These are phyloP conservation scores for Galerucella pusilla DNA, from an alignment of 2,888 invertebrate genomes.

Conservation along the genomic window DNA sequence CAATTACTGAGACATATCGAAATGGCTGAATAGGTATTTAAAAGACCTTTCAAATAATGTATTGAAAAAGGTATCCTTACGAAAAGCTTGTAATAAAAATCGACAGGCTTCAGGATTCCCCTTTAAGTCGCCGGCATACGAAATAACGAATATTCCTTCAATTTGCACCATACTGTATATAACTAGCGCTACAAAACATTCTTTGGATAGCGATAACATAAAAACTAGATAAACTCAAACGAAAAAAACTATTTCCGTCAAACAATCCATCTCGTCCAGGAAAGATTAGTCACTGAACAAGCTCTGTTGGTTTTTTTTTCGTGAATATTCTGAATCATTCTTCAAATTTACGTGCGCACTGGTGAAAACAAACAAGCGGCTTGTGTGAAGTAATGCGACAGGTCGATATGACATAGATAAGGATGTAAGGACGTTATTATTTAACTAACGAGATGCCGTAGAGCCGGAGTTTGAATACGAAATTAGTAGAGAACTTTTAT, in stretches of 20 bases:
- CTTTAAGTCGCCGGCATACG: too few species aligned
- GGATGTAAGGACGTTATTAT: conserved; percentile 42
- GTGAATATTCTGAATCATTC: conserved; percentile 55
- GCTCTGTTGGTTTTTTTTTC: conserved; percentile 39
- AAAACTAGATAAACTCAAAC: conserved; percentile 15
- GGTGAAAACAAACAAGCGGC: conserved; percentile 51
- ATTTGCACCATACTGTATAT: not conserved
- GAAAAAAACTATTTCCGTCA: conserved; percentile 31
- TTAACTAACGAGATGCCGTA: conserved; percentile 51
- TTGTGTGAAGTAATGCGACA: conserved; percentile 51
- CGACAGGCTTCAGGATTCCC: too few species aligned
- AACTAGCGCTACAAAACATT: conserved; percentile 10
- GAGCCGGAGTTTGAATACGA: conserved; percentile 50
- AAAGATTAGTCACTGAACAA: conserved; percentile 35
- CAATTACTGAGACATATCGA: too few species aligned
- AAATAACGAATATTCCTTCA: too few species aligned
- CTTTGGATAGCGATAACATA: conserved; percentile 20
- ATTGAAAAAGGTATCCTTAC: too few species aligned
- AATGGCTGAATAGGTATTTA: too few species aligned
- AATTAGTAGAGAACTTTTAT: conserved; percentile 37
- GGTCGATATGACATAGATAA: conserved; percentile 50
- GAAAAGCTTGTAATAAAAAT: too few species aligned
- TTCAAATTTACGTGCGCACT: conserved; percentile 52
- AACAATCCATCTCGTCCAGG: conserved; percentile 32
- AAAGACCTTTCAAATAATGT: too few species aligned